Evolutionary conservation across 2,113 vertebrate genomes (phyloP), one percentile per base, ranked within the genome.

Genomic region (Microcebus jonahi): DNA sequence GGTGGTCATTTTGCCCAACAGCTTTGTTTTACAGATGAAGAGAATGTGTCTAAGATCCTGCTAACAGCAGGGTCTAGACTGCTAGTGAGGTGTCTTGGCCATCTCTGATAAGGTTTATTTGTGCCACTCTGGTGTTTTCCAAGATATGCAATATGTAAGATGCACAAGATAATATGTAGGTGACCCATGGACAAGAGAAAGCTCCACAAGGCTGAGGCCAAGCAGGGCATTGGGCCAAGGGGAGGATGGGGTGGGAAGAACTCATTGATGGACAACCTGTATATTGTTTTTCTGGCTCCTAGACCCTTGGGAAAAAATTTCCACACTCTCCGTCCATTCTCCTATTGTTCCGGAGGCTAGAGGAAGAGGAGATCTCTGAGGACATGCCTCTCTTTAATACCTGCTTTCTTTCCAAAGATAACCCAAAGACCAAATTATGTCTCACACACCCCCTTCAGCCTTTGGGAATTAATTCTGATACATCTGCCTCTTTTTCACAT

Each of bases 251-350:
- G 10, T 6, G 21, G n/a, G 25, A 14, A 34, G 21, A 29, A 34
- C 18, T 36, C 3, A 1, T 1, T 21, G 8, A 12, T 50, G 14
- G n/a, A 6, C 8, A 59, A 15, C 4, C 14, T 18, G 0, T 1
- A 0, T 14, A 5, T 34, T 23, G 9, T 27, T 63, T 42, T 14
- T 8, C 71, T 8, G 39, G 29, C 45, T 67, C 53, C 48, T 8
- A 7, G 80, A 20, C 1, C 9, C 15, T 29, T 0, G 4, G 6
- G 15, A 17, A 67, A 18, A 31, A 10, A 8, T 75, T 53, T 31
- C 2, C 17, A 27, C 3, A 4, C 50, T 57, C 36, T 17, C 45
- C 1, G 5, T 20, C 14, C 31, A 23, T 27, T 3, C 73, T 5
- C 17, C 6, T 48, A 1, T 53, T 34, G 84, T 73, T 65, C n/a